These are phyloP conservation scores for Sprattus sprattus DNA, from an alignment of 2,113 vertebrate species.

Conservation along the genomic window DNA sequence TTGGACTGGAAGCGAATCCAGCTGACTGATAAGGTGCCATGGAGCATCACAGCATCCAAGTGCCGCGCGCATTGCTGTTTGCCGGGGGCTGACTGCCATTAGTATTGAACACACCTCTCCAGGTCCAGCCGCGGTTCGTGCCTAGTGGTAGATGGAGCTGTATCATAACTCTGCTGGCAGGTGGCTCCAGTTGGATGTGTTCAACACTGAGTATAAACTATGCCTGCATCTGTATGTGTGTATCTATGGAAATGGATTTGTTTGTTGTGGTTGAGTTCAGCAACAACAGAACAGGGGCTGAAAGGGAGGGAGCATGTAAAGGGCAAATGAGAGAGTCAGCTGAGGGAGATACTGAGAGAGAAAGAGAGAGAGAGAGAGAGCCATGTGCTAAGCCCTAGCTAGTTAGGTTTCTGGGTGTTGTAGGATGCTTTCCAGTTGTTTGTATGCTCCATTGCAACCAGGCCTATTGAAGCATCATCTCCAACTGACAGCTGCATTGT, in stretches of 20 bases:
- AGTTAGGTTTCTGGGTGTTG: slow-evolving; percentile 47
- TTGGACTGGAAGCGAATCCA: background rate
- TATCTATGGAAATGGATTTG: background rate
- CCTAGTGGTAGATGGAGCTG: background rate
- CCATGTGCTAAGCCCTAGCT: slow-evolving; percentile 10
- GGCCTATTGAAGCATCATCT: slow-evolving; percentile 53
- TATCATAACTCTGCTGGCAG: background rate
- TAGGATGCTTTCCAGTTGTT: slow-evolving; percentile 57
- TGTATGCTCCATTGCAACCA: slow-evolving; percentile 53
- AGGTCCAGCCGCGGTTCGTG: background rate
- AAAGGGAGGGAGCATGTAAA: background rate
- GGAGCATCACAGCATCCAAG: slow-evolving; percentile 59
- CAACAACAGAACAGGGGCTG: background rate
- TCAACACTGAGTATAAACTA: background rate
- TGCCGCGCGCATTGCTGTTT: slow-evolving; percentile 51
- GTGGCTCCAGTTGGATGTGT: background rate
- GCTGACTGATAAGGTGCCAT: slow-evolving; percentile 72
- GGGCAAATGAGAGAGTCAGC: background rate
- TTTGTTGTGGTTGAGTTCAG: background rate
- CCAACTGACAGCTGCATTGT: slow-evolving; percentile 61
- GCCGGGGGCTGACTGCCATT: slow-evolving; percentile 18
- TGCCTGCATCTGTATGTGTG: background rate
- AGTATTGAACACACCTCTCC: slow-evolving; percentile 42
- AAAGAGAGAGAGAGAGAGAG: background rate
- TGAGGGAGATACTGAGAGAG: background rate